Evolutionary conservation across 2,113 vertebrate genomes (phyloP).

Genomic region (Sorex araneus): DNA sequence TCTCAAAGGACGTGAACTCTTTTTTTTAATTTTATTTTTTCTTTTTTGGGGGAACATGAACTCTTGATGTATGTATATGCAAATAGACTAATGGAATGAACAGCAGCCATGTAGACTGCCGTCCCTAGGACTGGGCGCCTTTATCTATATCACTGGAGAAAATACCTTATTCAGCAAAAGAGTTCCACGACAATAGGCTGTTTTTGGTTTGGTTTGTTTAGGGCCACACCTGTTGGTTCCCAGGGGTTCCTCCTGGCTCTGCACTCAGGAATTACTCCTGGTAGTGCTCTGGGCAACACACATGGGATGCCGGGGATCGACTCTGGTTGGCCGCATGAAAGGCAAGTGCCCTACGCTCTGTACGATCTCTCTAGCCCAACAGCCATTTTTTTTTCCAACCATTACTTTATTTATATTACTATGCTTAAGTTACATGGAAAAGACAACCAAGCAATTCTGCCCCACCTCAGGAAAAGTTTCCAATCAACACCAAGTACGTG

Average conservation of each 20-base stretch:
- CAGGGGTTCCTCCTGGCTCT: no score
- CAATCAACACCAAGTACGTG: constrained; percentile 88
- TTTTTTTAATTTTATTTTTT: no score
- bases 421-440: constrained; percentile 90
- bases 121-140: background rate
- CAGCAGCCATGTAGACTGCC: background rate
- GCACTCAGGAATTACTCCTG: no score
- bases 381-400: constrained; percentile 84
- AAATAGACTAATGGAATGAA: background rate
- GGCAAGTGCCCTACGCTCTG: no score
- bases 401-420: constrained; percentile 90
- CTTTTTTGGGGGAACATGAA: background rate
- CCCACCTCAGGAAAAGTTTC: constrained; percentile 88
- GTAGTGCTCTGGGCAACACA: no score
- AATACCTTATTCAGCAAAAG: background rate
- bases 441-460: constrained; percentile 88
- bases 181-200: no score
- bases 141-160: background rate
- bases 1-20: no score
- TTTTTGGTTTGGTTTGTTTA: background rate
- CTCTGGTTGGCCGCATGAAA: no score
- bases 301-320: no score
- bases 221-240: no score
- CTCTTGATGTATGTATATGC: fast-evolving
- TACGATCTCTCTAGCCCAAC: no score